Conservation (phyloP, 2,888 invertebrate genomes). For the Theodoxus fluviatilis region DNA sequence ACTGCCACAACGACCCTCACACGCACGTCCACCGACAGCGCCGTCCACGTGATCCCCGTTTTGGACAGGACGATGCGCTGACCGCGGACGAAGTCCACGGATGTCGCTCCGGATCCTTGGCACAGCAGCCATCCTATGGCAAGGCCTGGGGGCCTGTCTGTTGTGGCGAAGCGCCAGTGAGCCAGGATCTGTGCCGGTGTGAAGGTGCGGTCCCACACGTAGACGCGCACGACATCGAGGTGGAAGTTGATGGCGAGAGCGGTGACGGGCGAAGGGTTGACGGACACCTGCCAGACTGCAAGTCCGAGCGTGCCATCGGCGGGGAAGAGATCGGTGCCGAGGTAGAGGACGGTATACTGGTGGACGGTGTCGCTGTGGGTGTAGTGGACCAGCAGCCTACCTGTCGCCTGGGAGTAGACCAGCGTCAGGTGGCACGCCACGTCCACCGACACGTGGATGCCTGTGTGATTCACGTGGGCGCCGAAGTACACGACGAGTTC, state of each 20-base stretch:
- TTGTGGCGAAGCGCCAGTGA: slow-evolving; percentile 28
- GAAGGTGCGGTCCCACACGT: slow-evolving; percentile 30
- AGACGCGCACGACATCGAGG: no score
- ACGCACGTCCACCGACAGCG: no score
- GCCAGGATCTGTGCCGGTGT: slow-evolving; percentile 27
- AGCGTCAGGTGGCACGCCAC: slow-evolving; percentile 37
- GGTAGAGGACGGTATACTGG: slow-evolving; percentile 18
- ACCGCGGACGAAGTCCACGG: slow-evolving; percentile 29
- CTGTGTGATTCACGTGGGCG: slow-evolving; percentile 20
- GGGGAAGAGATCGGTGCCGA: slow-evolving; percentile 34
- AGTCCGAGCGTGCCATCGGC: slow-evolving; percentile 39
- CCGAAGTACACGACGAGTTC: slow-evolving; percentile 29
- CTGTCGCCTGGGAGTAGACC: slow-evolving; percentile 29
- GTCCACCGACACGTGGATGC: slow-evolving; percentile 28
- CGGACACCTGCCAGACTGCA: slow-evolving; percentile 37
- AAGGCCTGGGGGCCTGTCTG: slow-evolving; percentile 17
- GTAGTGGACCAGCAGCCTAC: slow-evolving; percentile 31
- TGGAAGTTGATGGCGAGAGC: no score
- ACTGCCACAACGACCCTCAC: no score
- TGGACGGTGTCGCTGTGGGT: slow-evolving; percentile 7
- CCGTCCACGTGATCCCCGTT: slow-evolving; percentile 29
- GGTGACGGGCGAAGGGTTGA: no score
- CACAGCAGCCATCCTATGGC: slow-evolving; percentile 33
- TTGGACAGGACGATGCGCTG: slow-evolving; percentile 23
- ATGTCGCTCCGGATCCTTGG: slow-evolving; percentile 29